These are phyloP conservation scores for Serilophus lunatus DNA, from an alignment of 2,113 vertebrate species.

Conservation along the genomic window DNA sequence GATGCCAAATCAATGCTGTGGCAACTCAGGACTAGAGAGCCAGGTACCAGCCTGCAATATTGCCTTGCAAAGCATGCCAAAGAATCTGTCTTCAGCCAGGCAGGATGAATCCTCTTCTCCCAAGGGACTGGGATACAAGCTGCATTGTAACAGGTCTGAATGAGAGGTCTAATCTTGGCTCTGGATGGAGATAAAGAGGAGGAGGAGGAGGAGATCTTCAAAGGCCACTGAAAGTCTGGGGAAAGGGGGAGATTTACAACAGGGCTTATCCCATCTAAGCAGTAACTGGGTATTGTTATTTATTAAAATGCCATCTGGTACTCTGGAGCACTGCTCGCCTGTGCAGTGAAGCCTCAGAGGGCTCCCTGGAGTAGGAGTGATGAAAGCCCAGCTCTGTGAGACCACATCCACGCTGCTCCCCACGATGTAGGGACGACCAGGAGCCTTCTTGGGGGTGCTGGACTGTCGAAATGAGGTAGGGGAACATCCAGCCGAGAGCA, in stretches of 20 bases:
- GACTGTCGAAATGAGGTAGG: background rate
- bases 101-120: conserved; percentile 35
- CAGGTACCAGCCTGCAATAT: conserved; percentile 37
- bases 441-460: background rate
- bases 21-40: conserved; percentile 35
- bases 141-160: conserved; percentile 39
- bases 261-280: conserved; percentile 62
- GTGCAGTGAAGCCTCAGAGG: fast-evolving
- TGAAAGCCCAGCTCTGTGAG: background rate
- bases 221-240: conserved; percentile 57
- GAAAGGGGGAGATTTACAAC: conserved; percentile 59
- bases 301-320: conserved; percentile 66
- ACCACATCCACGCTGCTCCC: background rate
- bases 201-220: conserved; percentile 52
- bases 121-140: background rate
- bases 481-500: background rate
- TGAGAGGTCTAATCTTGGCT: conserved; percentile 21
- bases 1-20: conserved; percentile 63
- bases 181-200: conserved; percentile 54
- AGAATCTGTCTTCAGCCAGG: conserved; percentile 12
- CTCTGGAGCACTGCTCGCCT: background rate
- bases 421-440: fast-evolving
- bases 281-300: conserved; percentile 45
- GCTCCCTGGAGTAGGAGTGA: background rate
- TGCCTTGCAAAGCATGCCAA: conserved; percentile 38